Base-by-base conservation (phyloP, 2,888 invertebrate genomes). In the Plagodis pulveraria region DNA sequence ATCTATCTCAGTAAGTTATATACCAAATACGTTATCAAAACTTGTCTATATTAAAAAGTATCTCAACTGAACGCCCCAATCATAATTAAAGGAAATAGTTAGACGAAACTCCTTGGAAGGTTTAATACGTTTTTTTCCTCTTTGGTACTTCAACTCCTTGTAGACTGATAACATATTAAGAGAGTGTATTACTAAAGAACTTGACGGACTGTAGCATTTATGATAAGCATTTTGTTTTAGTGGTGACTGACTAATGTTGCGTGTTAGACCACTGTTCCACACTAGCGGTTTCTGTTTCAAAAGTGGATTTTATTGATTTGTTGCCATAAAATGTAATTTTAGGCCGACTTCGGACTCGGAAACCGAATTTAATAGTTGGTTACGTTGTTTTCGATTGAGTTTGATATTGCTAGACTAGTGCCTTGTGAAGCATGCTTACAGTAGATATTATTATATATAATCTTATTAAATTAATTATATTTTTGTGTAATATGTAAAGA, bases 401-500 rank as follows among this genome's bases (percentile, higher is more conserved):
- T 87, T 75, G 72, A 85, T 89, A 87, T 91, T 87, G 87, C 89
- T 91, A 92, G 91, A 81, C 86, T 92, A 92, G 91, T 92, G 91
- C 91, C 91, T 92, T 92, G 59, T 48, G 86, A 91, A 80, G 91
- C 89, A 91, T 90, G 91, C 91, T 91, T 91, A 88, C 77, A 80
- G 76, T 84, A 80, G 81, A 81, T 74, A 78, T 75, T 80, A 81
- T 74, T 55, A 35, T 54, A 38, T 44, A 44, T 56, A 60, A 52
- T 47, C 54, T 45, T 53, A 54, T 79, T 79, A 79, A 80, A 79
- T 75, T 77, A 79, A 78, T 80, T 73, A 78, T 87, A 89, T 88
- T 88, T 87, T 89, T 89, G 80, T 86, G 89, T 86, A 88, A 75
- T 60, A 73, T 78, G 77, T 80, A 80, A 81, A 83, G 76, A 77